Conservation (phyloP, 2,888 invertebrate species). For the Lochmaea crataegi region DNA sequence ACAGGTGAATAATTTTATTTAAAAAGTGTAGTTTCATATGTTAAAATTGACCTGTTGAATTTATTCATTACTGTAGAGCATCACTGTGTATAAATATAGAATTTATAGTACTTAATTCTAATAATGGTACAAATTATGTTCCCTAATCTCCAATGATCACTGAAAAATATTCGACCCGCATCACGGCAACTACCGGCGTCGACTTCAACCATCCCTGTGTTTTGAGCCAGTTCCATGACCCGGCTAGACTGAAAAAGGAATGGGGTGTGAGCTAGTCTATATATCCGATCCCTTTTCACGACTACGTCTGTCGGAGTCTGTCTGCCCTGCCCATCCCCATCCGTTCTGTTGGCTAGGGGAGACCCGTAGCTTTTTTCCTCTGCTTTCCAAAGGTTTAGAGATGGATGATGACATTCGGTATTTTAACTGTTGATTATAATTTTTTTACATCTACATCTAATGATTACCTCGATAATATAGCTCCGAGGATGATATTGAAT, state of each 20-base stretch:
- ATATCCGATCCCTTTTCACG: constrained; percentile 13
- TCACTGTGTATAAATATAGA: too few relatives aligned
- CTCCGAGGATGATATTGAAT: too few relatives aligned
- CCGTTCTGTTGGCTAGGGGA: constrained; percentile 21
- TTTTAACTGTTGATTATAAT: neutral
- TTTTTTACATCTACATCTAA: too few relatives aligned
- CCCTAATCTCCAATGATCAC: neutral
- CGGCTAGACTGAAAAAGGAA: constrained; percentile 52
- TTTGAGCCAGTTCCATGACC: constrained; percentile 48
- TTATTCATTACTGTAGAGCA: too few relatives aligned
- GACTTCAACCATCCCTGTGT: constrained; percentile 10
- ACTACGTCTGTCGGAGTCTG: constrained; percentile 18
- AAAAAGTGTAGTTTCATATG: too few relatives aligned
- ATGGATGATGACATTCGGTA: neutral
- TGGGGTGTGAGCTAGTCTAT: constrained; percentile 40
- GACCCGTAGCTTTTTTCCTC: constrained; percentile 3
- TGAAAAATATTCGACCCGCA: neutral
- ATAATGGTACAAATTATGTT: too few relatives aligned
- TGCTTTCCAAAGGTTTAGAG: neutral
- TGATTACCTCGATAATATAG: too few relatives aligned
- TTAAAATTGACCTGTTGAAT: too few relatives aligned
- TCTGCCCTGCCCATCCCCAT: constrained; percentile 20
- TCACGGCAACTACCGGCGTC: constrained; percentile 2
- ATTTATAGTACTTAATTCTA: too few relatives aligned
- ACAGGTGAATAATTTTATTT: too few relatives aligned